A percentile compares a stretch with the other conserved stretches of the same genome.
Evolutionary conservation across 1,140 invertebrate species (phyloP).

Genomic region (Drosophila sulfurigaster): DNA sequence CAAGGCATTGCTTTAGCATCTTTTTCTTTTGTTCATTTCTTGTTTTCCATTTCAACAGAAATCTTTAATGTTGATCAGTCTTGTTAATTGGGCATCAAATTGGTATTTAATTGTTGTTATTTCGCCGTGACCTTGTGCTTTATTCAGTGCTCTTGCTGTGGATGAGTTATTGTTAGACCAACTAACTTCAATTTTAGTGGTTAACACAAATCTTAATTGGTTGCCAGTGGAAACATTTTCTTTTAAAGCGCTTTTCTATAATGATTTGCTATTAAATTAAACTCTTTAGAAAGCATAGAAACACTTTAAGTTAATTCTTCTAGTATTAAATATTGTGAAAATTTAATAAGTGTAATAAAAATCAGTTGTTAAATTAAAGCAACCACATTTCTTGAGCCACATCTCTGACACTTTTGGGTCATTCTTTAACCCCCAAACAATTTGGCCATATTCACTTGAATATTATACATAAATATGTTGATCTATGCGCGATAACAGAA

Average conservation of each 20-base stretch:
- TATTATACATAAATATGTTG: constrained; percentile 34
- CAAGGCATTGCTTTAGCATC: constrained; percentile 18
- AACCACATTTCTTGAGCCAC: neutral
- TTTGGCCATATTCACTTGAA: neutral
- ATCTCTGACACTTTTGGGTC: neutral
- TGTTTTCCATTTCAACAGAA: constrained; percentile 7
- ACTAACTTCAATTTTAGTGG: neutral
- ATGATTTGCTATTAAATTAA: neutral
- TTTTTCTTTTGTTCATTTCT: constrained; percentile 8
- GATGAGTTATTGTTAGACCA: neutral
- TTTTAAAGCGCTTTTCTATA: neutral
- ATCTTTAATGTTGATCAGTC: constrained; percentile 7
- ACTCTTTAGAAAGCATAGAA: neutral
- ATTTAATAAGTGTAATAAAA: too few relatives aligned
- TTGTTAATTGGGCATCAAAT: constrained; percentile 68
- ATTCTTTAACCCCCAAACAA: neutral
- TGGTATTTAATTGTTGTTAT: constrained; percentile 58
- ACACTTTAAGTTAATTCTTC: too few relatives aligned
- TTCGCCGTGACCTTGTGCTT: constrained; percentile 53
- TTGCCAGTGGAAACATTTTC: neutral
- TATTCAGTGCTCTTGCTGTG: constrained; percentile 4
- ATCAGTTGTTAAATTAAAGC: too few relatives aligned
- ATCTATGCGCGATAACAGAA: constrained; percentile 47
- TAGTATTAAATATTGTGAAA: too few relatives aligned
- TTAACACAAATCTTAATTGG: neutral